phyloP scores from a whole-genome alignment of 2,888 invertebrate genomes.

The Dascillus cervinus region DNA sequence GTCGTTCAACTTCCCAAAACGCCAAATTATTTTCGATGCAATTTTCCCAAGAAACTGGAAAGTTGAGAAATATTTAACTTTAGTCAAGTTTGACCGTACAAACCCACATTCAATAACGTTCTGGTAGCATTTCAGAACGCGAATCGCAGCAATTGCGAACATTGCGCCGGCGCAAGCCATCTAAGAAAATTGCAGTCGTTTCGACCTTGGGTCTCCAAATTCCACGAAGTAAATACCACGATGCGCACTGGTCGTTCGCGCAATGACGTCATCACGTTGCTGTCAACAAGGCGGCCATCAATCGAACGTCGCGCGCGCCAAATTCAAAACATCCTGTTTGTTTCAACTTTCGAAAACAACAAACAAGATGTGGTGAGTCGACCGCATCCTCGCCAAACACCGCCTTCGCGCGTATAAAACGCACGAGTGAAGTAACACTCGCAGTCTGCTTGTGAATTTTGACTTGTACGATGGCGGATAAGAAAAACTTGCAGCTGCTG shows the following conservation, averaged over 20 bases:
- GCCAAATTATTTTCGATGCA: slow-evolving; percentile 90
- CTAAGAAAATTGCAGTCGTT: no score
- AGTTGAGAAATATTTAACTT: slow-evolving; percentile 88
- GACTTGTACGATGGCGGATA: no score
- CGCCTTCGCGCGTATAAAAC: no score
- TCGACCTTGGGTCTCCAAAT: slow-evolving; percentile 98
- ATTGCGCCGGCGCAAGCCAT: slow-evolving; percentile 98
- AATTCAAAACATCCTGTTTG: background rate
- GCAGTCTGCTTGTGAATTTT: no score
- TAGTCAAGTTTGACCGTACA: slow-evolving; percentile 81
- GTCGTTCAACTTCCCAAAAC: slow-evolving; percentile 74
- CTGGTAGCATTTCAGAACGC: slow-evolving; percentile 77
- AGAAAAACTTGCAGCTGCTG: slow-evolving; percentile 53
- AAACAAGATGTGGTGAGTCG: background rate
- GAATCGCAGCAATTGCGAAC: slow-evolving; percentile 77
- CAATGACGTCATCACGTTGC: no score
- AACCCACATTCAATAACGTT: slow-evolving; percentile 91
- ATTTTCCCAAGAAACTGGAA: slow-evolving; percentile 82
- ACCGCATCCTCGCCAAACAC: no score
- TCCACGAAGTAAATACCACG: no score
- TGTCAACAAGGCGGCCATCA: no score
- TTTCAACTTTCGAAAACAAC: background rate
- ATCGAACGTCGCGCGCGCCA: background rate
- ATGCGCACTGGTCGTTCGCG: no score
- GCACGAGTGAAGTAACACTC: no score